Evolutionary conservation across 2,888 invertebrate species (phyloP).

Genomic region (Byasa hedistus): DNA sequence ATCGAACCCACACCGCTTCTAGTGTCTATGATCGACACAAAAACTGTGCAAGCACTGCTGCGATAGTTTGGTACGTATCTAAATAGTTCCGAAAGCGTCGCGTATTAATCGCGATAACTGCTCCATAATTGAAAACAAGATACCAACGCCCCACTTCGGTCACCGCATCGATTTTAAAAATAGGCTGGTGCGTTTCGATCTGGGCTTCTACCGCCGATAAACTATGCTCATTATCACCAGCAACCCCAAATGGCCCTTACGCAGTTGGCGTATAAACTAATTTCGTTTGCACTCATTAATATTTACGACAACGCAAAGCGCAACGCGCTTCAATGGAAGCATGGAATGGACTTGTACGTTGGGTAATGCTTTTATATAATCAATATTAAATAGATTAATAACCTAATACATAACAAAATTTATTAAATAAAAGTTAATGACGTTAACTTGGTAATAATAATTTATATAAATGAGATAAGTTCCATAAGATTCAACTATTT

Average conservation of each 20-base stretch:
- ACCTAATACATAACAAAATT: too few relatives aligned
- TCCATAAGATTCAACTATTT: too few relatives aligned
- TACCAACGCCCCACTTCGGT: constrained; percentile 71
- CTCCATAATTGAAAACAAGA: constrained; percentile 67
- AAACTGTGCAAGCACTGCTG: too few relatives aligned
- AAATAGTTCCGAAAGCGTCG: constrained; percentile 10
- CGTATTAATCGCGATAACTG: constrained; percentile 45
- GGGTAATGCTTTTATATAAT: constrained; percentile 62
- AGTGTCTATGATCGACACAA: too few relatives aligned
- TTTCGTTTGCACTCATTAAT: constrained; percentile 39
- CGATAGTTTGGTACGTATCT: too few relatives aligned
- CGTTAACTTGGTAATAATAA: too few relatives aligned
- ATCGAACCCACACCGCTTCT: too few relatives aligned
- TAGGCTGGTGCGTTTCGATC: constrained; percentile 75
- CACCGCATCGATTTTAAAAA: constrained; percentile 78
- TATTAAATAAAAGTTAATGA: too few relatives aligned
- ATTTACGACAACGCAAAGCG: constrained; percentile 46
- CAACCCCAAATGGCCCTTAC: constrained; percentile 41
- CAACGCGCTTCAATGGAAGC: constrained; percentile 61
- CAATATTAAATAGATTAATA: constrained; percentile 50
- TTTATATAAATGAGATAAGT: too few relatives aligned
- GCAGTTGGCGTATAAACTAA: constrained; percentile 43
- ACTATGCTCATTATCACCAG: constrained; percentile 41
- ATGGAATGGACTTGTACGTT: constrained; percentile 51
- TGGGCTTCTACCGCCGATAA: constrained; percentile 53